Base-by-base conservation (phyloP, 2,888 invertebrate species). In the Pocota personata region DNA sequence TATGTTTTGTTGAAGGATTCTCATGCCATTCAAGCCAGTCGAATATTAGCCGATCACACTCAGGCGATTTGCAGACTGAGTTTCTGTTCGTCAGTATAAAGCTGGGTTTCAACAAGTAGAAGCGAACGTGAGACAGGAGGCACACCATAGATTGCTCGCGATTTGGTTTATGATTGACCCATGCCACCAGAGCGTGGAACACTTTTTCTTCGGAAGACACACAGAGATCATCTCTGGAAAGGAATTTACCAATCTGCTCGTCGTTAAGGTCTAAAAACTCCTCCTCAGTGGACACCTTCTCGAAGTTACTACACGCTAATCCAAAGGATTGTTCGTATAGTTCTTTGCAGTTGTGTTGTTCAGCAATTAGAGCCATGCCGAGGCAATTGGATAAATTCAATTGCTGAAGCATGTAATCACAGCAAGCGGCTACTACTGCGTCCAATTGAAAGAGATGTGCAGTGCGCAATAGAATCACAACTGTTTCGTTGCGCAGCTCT, bases 171-270 rank as follows among this genome's bases (percentile, higher is more conserved):
- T 77, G 67, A 10, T 27, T 14, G 8, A 50, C 30, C 76, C 76
- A 77, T 27, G 67, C 46, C 14, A 77, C 50, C 14, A 77, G 50
- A 19, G 48, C 43, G 0, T 46, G 58, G n/a, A 77, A 67, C 0
- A 77, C 76, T n/a, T 67, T 50, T n/a, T 77, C 67, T 27, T 77
- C 76, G 1, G 76, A 77, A 12, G 76, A 55, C 8, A 77, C 67
- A 50, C 46, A 58, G 0, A 77, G 37, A 40, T 77, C 46, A 12
- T 77, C 76, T 12, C 58, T 40, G 6, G 48, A 77, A 14, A 77
- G 67, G 0, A 77, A 24, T 50, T 67, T 66, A n/a, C 50, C 16
- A 8, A 77, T 24, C 14, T 67, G 67, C 19, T 50, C 58, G 10
- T 66, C 76, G 21, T 35, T 57, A n/a, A 77, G n/a, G 30, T 58